A percentile compares a stretch with the other conserved stretches of the same genome.
Evolutionary conservation across 2,888 invertebrate genomes (phyloP).

Genomic region (Cephus runcator): DNA sequence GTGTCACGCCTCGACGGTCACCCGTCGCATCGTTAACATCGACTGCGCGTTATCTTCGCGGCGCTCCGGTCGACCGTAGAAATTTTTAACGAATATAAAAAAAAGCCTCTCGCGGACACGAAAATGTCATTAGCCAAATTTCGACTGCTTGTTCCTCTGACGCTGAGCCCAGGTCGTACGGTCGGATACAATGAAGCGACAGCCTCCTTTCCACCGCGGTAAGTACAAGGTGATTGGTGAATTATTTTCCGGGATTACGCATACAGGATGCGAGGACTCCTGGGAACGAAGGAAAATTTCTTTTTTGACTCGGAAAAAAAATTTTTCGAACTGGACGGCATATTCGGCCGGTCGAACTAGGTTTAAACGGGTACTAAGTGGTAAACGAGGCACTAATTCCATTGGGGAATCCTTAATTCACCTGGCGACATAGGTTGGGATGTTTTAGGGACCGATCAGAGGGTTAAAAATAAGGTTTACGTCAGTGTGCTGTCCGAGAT

Average conservation of each 20-base stretch:
- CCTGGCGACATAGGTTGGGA: background rate
- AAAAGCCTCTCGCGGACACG: background rate
- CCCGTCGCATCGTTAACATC: slow-evolving; percentile 59
- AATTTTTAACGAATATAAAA: background rate
- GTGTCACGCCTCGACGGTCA: slow-evolving; percentile 60
- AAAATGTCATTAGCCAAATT: slow-evolving; percentile 9
- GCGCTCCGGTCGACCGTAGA: slow-evolving; percentile 4
- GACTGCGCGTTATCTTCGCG: slow-evolving; percentile 40
- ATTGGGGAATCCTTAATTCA: background rate
- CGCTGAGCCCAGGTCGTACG: background rate
- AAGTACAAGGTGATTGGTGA: background rate
- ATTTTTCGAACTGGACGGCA: too few relatives aligned
- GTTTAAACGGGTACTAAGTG: background rate
- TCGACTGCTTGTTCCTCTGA: slow-evolving; percentile 2
- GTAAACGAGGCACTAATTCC: background rate
- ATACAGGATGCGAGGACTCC: background rate
- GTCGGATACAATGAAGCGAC: background rate
- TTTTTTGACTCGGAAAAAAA: background rate
- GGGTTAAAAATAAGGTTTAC: background rate
- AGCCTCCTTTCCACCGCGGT: background rate
- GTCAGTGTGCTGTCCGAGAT: background rate
- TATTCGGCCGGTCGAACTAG: background rate
- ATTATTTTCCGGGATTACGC: background rate
- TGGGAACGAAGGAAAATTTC: background rate
- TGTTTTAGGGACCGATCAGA: background rate